A percentile compares a stretch with the other conserved stretches of the same genome.
Conservation (phyloP, 2,888 invertebrate genomes). For the Leptinotarsa tumamoca region DNA sequence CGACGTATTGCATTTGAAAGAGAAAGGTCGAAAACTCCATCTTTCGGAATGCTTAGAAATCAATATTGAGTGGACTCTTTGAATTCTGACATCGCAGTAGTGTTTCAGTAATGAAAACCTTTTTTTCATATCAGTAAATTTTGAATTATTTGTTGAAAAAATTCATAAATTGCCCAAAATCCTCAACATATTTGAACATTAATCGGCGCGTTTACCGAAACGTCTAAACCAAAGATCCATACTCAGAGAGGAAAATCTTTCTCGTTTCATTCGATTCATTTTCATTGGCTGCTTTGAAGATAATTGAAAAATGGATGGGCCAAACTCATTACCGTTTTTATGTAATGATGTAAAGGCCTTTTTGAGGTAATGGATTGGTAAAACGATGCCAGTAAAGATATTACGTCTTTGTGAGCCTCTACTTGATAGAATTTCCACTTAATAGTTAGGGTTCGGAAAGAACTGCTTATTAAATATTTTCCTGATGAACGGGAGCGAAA, state of each 20-base stretch:
- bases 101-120: no score
- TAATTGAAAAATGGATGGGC: slow-evolving; percentile 24
- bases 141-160: no score
- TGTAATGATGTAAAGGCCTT: slow-evolving; percentile 6
- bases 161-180: no score
- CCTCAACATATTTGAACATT: no score
- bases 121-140: no score
- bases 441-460: background rate
- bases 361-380: slow-evolving; percentile 14
- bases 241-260: background rate
- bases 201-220: background rate
- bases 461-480: slow-evolving; percentile 5
- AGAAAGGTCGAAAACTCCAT: no score
- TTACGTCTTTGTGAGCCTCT: slow-evolving; percentile 3
- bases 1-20: no score
- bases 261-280: slow-evolving; percentile 1
- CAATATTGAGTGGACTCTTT: no score
- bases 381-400: slow-evolving; percentile 4
- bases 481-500: slow-evolving; percentile 5
- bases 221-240: background rate
- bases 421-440: slow-evolving; percentile 15
- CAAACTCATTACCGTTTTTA: slow-evolving; percentile 14
- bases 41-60: no score
- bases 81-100: no score
- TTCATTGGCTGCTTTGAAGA: slow-evolving; percentile 16